Evolutionary conservation across 2,113 vertebrate species (phyloP), one percentile per base, ranked within the genome.

Genomic region (Salvator merianae): DNA sequence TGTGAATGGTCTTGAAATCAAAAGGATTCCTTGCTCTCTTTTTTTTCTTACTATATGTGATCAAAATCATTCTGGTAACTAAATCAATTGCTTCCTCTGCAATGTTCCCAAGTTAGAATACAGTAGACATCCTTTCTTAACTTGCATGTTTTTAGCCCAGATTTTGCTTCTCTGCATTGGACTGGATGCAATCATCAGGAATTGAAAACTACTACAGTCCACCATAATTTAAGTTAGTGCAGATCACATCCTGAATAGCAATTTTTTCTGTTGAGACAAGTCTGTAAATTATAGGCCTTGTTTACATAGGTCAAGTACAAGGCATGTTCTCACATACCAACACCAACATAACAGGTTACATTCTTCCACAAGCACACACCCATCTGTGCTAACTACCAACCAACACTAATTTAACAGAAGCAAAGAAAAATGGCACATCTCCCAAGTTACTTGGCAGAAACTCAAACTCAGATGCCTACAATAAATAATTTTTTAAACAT

Each of bases 251-350:
- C 71, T 73, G 79, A 78, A 79, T 53, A 72, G 69, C n/a, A 34
- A 32, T 32, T 0, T 0, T 62, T 71, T 85, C 34, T 82, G 87
- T 24, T 79, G 81, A 78, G 71, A 73, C 75, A 32, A 38, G 79
- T 36, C 62, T 77, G 40, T 70, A 71, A 80, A 73, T 75, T 74
- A 85, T 62, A 86, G 81, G 70, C 63, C 77, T 80, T 71, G 13
- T 86, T 90, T 69, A 84, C 7, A 87, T 36, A 77, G 75, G 81
- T 89, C 85, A 91, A 84, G 36, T 2, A 88, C 47, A 75, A 87
- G 72, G 72, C 77, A 81, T 7, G 79, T 80, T 78, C 86, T 79
- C 90, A 34, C 72, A 77, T 2, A 85, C 6, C 79, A 82, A 81
- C 24, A 83, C 76, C 0, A 0, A 63, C 1, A 63, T 34, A 87